Evolutionary conservation across 1,140 invertebrate genomes (phyloP).

Genomic region (Orius insidiosus): DNA sequence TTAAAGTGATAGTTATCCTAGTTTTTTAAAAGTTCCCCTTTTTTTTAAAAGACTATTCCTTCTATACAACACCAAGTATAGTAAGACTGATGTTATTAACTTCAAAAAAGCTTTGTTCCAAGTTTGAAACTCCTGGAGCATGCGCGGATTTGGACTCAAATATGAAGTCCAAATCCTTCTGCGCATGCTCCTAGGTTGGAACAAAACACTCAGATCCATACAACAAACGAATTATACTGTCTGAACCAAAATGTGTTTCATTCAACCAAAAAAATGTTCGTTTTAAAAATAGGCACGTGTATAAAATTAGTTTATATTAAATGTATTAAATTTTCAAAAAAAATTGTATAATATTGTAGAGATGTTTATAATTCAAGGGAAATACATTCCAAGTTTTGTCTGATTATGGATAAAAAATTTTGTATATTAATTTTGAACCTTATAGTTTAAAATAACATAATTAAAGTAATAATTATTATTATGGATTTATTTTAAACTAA

Average conservation of each 20-base stretch:
- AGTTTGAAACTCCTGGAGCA: too few species aligned
- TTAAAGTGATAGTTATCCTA: too few species aligned
- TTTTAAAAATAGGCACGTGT: too few species aligned
- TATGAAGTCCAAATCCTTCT: too few species aligned
- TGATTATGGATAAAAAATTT: not conserved
- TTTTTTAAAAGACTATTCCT: not conserved
- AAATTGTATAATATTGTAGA: conserved; percentile 5
- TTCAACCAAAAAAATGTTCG: conserved; percentile 10
- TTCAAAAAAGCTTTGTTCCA: not conserved
- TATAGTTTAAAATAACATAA: conserved; percentile 3
- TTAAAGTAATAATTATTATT: not conserved
- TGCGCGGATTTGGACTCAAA: too few species aligned
- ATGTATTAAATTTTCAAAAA: too few species aligned
- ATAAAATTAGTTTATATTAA: too few species aligned
- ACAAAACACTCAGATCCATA: too few species aligned
- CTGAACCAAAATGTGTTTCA: conserved; percentile 16
- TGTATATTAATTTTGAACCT: conserved; percentile 7
- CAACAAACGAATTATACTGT: conserved; percentile 16
- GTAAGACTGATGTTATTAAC: conserved; percentile 10
- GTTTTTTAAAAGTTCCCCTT: too few species aligned
- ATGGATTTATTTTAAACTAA: too few species aligned
- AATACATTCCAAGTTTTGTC: conserved; percentile 5
- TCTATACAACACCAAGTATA: conserved; percentile 1
- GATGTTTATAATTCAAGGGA: not conserved
- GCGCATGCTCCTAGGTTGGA: too few species aligned